Conservation (phyloP, 2,113 vertebrate genomes). For the Bagarius yarrelli region DNA sequence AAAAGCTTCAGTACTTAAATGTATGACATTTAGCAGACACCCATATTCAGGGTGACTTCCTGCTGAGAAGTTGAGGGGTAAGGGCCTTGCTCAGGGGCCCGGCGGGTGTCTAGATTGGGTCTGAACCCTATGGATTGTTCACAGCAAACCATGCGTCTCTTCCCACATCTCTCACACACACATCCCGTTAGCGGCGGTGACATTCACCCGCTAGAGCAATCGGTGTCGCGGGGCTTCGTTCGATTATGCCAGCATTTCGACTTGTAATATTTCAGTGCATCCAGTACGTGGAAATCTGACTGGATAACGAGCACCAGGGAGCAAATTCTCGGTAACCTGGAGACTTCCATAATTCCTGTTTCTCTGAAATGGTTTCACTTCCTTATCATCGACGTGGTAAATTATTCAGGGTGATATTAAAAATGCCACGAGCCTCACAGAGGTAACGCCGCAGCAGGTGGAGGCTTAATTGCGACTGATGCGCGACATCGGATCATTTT, state of each 20-base stretch:
- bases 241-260: constrained; percentile 68
- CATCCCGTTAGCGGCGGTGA: no score
- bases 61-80: no score
- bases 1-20: no score
- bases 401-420: constrained; percentile 56
- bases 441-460: constrained; percentile 35
- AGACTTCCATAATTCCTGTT: constrained; percentile 69
- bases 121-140: background rate
- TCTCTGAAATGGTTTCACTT: constrained; percentile 61
- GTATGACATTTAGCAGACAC: no score
- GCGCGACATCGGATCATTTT: constrained; percentile 52
- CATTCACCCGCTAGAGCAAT: no score
- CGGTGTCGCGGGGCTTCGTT: constrained; percentile 70
- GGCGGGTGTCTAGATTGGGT: no score
- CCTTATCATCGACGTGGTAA: constrained; percentile 43
- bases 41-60: no score
- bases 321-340: constrained; percentile 67
- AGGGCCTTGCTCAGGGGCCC: no score
- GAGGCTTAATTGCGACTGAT: constrained; percentile 48
- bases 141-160: background rate
- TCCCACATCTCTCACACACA: background rate
- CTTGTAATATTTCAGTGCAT: constrained; percentile 77
- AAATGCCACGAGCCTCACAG: constrained; percentile 40
- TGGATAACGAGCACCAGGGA: constrained; percentile 70
- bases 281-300: constrained; percentile 67